Evolutionary conservation across 2,888 invertebrate genomes (phyloP).

Genomic region (Flexamia atlantica): DNA sequence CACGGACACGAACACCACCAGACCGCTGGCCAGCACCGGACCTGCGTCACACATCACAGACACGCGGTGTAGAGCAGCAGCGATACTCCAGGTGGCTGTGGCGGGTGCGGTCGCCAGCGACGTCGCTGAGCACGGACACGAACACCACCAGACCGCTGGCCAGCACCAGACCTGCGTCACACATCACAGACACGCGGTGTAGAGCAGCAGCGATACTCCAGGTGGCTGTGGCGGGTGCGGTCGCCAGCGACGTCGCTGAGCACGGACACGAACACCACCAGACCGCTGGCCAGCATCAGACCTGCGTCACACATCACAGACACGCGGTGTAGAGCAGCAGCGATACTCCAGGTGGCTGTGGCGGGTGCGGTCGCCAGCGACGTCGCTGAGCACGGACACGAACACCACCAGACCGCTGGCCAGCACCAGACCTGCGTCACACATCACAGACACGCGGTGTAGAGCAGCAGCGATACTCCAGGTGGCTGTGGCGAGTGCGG

Average conservation of each 20-base stretch:
- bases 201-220: conserved; percentile 74
- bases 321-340: conserved; percentile 69
- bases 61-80: conserved; percentile 69
- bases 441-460: not conserved
- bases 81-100: conserved; percentile 74
- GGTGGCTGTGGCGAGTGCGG: conserved; percentile 71
- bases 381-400: conserved; percentile 80
- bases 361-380: conserved; percentile 70
- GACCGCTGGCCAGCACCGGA: conserved; percentile 79
- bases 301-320: conserved; percentile 73
- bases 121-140: conserved; percentile 80
- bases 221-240: conserved; percentile 71
- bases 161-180: conserved; percentile 77
- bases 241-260: conserved; percentile 76
- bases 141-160: conserved; percentile 80
- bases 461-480: conserved; percentile 74
- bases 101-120: conserved; percentile 70
- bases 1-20: conserved; percentile 80
- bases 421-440: conserved; percentile 77
- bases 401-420: conserved; percentile 80
- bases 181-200: not conserved
- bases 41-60: conserved; percentile 73
- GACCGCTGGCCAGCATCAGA: conserved; percentile 79
- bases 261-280: conserved; percentile 80
- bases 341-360: conserved; percentile 74